Conservation (phyloP, 2,113 vertebrate genomes). For the Platycercus adscitus region DNA sequence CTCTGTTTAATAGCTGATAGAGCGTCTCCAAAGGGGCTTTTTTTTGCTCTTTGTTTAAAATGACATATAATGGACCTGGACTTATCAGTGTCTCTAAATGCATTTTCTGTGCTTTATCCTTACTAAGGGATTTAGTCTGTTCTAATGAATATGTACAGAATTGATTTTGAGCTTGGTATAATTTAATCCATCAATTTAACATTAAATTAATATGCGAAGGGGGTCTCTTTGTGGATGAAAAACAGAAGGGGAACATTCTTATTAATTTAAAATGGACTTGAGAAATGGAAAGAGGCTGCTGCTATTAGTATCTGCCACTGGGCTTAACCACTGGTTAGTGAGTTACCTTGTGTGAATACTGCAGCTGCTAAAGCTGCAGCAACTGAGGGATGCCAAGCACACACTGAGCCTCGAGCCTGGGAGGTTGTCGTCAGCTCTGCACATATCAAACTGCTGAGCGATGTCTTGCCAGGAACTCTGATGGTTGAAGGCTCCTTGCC, state of each 20-base stretch:
- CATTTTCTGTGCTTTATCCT: conserved; percentile 82
- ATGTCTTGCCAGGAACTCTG: background rate
- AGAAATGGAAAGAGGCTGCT: conserved; percentile 71
- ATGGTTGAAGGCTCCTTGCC: background rate
- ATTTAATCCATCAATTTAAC: conserved; percentile 98
- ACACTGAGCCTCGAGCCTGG: rapidly evolving
- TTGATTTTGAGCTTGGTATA: conserved; percentile 91
- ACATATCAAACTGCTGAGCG: background rate
- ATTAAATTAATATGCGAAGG: conserved; percentile 92
- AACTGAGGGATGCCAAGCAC: background rate
- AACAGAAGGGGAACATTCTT: conserved; percentile 77
- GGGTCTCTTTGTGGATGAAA: conserved; percentile 78
- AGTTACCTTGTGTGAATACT: background rate
- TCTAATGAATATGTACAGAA: conserved; percentile 86
- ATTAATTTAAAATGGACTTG: conserved; percentile 81
- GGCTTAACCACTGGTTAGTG: conserved; percentile 13
- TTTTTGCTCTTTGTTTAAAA: conserved; percentile 93
- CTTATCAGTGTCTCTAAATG: conserved; percentile 94
- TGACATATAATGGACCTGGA: conserved; percentile 93
- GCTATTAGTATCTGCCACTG: conserved; percentile 79
- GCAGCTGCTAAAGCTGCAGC: background rate
- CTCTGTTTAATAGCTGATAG: conserved; percentile 98
- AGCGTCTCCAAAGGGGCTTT: conserved; percentile 88
- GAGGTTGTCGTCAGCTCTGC: background rate
- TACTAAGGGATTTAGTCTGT: conserved; percentile 80